Base-by-base conservation (phyloP, 2,888 invertebrate genomes). In the Schizaphis graminum region DNA sequence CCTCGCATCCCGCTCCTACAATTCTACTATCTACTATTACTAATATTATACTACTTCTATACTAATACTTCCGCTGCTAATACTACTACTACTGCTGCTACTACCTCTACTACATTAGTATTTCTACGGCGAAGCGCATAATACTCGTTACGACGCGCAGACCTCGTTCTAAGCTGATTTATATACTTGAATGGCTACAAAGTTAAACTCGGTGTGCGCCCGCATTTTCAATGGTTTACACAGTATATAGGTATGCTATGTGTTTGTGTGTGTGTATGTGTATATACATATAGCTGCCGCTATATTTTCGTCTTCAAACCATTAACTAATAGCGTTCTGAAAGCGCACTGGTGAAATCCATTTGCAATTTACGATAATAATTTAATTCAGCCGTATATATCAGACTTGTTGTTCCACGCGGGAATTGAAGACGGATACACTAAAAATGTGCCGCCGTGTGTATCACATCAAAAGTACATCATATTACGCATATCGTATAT, bases 291-390 rank as follows among this genome's bases (percentile, higher is more conserved):
- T 13, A 5, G n/a, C 67, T 13, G 57, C n/a, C n/a, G 57, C 86
- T 44, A 47, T 86, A 61, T 87, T 87, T 92, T 87, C 92, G 47
- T 86, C 92, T 92, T 61, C 92, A 10, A 87, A 92, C 92, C 93
- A 93, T 93, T 93, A 93, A 89, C 93, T 93, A 93, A 93, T 93
- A 89, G 89, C 89, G 77, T 93, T 77, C 77, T 56, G 89, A 89
- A 93, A 77, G 93, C 93, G 56, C 77, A 44, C 89, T n/a, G 88
- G 93, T n/a, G 77, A 89, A 93, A 93, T 93, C 89, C 93, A 93
- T 89, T 93, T 93, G 88, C 93, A 44, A 93, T 89, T 93, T 84
- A 89, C 92, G 92, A 92, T 92, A 92, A 92, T 92, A 92, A 92
- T 92, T 92, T 87, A 87, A 92, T 92, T 92, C 61, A 67, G 61